A percentile compares a stretch with the other conserved stretches of the same genome.
Conservation (phyloP, 2,888 invertebrate species). For the Caenorhabditis japonica region DNA sequence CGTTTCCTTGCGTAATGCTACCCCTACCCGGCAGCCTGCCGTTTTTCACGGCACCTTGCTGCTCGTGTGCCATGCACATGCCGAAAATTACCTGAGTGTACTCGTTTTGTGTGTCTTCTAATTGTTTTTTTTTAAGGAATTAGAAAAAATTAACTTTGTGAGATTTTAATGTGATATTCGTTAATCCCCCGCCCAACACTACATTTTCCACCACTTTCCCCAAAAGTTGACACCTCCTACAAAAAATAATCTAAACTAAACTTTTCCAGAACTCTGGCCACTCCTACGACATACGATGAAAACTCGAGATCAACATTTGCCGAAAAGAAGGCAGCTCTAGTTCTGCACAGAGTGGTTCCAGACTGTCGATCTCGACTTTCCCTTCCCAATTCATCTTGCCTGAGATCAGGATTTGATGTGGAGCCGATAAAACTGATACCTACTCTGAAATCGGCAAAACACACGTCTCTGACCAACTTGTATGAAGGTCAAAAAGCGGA, state of each 20-base stretch:
- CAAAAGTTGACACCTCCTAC: constrained; percentile 45
- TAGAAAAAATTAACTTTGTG: too few relatives aligned
- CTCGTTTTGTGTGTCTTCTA: too few relatives aligned
- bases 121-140: too few relatives aligned
- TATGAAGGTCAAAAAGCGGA: constrained; percentile 29
- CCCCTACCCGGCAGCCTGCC: too few relatives aligned
- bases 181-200: too few relatives aligned
- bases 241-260: constrained; percentile 25
- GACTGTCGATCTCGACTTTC: constrained; percentile 67
- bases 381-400: constrained; percentile 19
- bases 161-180: too few relatives aligned
- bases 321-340: constrained; percentile 61
- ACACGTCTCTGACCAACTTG: constrained; percentile 38
- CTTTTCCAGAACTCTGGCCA: constrained; percentile 41
- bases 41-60: too few relatives aligned
- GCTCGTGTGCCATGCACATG: too few relatives aligned
- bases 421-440: constrained; percentile 37
- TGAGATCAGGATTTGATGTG: constrained; percentile 12
- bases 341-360: constrained; percentile 67
- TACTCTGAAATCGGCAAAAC: constrained; percentile 27
- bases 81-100: too few relatives aligned
- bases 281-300: constrained; percentile 45
- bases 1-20: too few relatives aligned
- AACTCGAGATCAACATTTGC: constrained; percentile 21
- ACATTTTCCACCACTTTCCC: constrained; percentile 2